A percentile compares a stretch with the other conserved stretches of the same genome.
phyloP scores from a whole-genome alignment of 2,888 invertebrate species.

The Capitulum mitella region DNA sequence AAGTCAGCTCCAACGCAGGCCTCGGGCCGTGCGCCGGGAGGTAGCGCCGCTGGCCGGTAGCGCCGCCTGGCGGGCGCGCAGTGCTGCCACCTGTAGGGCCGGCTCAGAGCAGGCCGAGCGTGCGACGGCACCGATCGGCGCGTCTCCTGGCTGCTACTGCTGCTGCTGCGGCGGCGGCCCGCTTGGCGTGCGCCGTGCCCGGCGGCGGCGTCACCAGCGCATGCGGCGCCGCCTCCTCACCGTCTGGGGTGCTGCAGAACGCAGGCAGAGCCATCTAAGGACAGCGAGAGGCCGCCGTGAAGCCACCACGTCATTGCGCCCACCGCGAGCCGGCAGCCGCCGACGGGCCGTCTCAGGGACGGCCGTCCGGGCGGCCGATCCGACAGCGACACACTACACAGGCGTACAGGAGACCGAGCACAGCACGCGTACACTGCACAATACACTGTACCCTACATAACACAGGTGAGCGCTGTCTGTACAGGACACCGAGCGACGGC shows the following conservation, averaged over 20 bases:
- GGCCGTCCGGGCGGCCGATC: no score
- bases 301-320: slow-evolving; percentile 25
- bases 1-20: no score
- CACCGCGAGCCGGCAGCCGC: no score
- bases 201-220: background rate
- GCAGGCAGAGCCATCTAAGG: slow-evolving; percentile 30
- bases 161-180: background rate
- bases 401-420: no score
- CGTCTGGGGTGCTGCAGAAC: slow-evolving; percentile 29
- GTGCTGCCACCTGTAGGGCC: background rate
- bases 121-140: slow-evolving; percentile 1
- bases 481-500: no score
- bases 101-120: background rate
- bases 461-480: no score
- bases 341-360: no score
- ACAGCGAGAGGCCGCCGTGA: slow-evolving; percentile 31
- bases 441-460: no score
- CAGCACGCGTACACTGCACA: no score
- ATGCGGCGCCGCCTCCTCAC: background rate
- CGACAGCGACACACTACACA: no score
- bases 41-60: no score
- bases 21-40: no score
- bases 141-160: background rate
- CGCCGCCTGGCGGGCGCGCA: background rate
- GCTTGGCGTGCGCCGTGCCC: slow-evolving; percentile 26